Evolutionary conservation across 2,888 invertebrate genomes (phyloP).

Genomic region (Cynaeus angustus): DNA sequence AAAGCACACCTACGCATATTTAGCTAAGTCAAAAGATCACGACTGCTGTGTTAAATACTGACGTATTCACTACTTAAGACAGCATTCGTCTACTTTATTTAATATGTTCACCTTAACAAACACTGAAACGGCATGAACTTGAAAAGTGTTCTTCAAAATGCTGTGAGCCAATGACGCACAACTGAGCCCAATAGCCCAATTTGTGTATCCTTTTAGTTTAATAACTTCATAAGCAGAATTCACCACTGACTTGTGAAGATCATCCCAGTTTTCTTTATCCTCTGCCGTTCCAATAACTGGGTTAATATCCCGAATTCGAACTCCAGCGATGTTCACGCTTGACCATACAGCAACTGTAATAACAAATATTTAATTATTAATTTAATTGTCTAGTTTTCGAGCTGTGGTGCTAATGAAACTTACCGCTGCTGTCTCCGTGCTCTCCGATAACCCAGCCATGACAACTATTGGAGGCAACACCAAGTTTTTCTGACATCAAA

Average conservation of each 20-base stretch:
- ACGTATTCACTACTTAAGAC: too few relatives aligned
- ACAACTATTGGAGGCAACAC: slow-evolving; percentile 87
- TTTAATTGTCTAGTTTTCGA: too few relatives aligned
- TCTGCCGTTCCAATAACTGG: slow-evolving; percentile 81
- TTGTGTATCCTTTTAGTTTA: slow-evolving; percentile 91
- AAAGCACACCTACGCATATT: too few relatives aligned
- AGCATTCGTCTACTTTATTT: not conserved
- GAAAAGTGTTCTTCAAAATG: slow-evolving; percentile 82
- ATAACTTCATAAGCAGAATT: slow-evolving; percentile 92
- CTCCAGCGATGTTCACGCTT: slow-evolving; percentile 93
- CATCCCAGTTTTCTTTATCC: slow-evolving; percentile 87
- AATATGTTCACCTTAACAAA: slow-evolving; percentile 78
- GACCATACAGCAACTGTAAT: slow-evolving; percentile 92
- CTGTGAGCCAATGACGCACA: slow-evolving; percentile 81
- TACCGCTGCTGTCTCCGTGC: slow-evolving; percentile 83
- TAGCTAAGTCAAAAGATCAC: too few relatives aligned
- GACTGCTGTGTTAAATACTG: too few relatives aligned
- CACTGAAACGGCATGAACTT: slow-evolving; percentile 87
- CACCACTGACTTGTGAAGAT: slow-evolving; percentile 87
- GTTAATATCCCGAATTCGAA: slow-evolving; percentile 85
- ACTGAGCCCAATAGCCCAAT: slow-evolving; percentile 92
- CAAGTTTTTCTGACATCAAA: slow-evolving; percentile 86
- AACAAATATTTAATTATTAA: slow-evolving; percentile 6
- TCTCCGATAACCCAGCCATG: slow-evolving; percentile 97
- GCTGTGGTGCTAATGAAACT: slow-evolving; percentile 37